A percentile compares a stretch with the other conserved stretches of the same genome.
Conservation (phyloP, 2,113 vertebrate species). For the Trematomus loennbergii region DNA sequence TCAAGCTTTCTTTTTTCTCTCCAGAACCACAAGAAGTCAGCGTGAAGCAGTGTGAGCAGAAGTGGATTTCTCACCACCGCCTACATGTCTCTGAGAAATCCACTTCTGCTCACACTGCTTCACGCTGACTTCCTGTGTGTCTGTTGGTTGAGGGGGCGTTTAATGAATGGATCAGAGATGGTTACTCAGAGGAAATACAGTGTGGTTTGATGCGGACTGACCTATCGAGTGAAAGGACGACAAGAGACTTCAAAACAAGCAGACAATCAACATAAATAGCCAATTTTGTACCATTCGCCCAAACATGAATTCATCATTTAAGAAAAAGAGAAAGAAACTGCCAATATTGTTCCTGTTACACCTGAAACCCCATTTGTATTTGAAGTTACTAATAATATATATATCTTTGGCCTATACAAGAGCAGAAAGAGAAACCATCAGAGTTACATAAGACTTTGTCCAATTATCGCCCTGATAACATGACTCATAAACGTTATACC, state of each 20-base stretch:
- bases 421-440: constrained; percentile 53
- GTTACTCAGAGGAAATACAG: constrained; percentile 32
- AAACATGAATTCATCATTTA: neutral
- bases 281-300: neutral
- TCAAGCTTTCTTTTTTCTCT: neutral
- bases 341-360: too few relatives aligned
- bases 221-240: neutral
- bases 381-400: neutral
- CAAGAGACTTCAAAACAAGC: neutral
- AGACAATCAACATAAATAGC: neutral
- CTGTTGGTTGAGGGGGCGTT: neutral
- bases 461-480: neutral
- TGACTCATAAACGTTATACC: constrained; percentile 13
- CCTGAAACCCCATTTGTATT: too few relatives aligned
- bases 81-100: neutral
- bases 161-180: neutral
- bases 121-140: constrained; percentile 34
- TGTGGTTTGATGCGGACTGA: constrained; percentile 2
- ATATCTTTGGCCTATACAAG: neutral
- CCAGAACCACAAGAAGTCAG: constrained; percentile 33
- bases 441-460: neutral
- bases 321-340: neutral
- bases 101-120: neutral
- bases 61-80: neutral
- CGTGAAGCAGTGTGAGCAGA: neutral